Percentiles rank a stretch among this genome's conserved stretches.
phyloP scores from a whole-genome alignment of 2,888 invertebrate species.

The Eumacrocentrus americanus region DNA sequence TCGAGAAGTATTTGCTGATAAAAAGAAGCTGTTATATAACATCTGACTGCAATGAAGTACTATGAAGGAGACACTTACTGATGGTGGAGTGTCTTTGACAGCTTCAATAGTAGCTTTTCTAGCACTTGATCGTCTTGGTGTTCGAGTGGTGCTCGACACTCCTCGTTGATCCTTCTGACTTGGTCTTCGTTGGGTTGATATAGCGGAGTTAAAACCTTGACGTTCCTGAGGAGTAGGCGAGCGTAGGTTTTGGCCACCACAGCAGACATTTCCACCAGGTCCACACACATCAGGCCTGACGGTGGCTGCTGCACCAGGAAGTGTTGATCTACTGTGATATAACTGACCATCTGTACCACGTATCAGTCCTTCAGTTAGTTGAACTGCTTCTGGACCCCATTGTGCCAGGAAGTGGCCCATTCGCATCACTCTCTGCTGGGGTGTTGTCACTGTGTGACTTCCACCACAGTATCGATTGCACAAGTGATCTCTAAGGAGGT shows the following conservation, averaged over 20 bases:
- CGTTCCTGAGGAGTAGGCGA: constrained; percentile 2
- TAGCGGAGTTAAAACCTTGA: not conserved
- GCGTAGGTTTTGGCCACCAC: constrained; percentile 2
- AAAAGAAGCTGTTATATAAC: not conserved
- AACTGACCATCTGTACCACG: constrained; percentile 55
- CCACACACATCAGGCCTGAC: constrained; percentile 17
- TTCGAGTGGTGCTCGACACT: constrained; percentile 17
- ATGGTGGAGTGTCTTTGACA: not conserved
- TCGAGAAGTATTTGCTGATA: constrained; percentile 4
- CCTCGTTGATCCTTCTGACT: constrained; percentile 25
- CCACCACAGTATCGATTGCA: constrained; percentile 82
- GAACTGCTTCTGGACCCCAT: constrained; percentile 70
- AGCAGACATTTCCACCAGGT: constrained; percentile 18
- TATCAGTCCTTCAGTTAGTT: constrained; percentile 64
- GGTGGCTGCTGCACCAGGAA: constrained; percentile 5
- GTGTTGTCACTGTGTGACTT: constrained; percentile 75
- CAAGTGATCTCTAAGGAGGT: constrained; percentile 60
- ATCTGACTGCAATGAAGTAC: not conserved
- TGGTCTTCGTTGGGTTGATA: constrained; percentile 5
- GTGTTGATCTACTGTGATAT: constrained; percentile 42
- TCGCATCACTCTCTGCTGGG: constrained; percentile 73
- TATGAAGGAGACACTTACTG: not conserved
- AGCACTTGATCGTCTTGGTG: constrained; percentile 20
- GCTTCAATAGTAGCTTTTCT: constrained; percentile 14
- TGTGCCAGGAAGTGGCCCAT: constrained; percentile 71